These are phyloP conservation scores for Epizoanthus rinbou DNA, from an alignment of 92 coral and sea anemone species.

Conservation along the genomic window DNA sequence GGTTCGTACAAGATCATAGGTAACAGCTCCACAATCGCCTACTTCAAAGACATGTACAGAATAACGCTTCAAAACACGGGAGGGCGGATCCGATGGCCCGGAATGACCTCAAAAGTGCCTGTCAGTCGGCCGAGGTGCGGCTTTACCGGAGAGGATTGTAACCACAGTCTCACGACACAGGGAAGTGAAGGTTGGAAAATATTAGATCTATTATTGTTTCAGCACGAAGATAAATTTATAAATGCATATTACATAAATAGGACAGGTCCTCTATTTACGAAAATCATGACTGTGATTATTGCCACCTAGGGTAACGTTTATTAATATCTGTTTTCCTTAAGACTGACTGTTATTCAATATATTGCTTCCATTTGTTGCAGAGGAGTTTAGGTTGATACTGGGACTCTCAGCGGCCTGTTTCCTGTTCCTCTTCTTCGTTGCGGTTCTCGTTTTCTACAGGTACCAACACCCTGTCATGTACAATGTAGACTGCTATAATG, in stretches of 20 bases:
- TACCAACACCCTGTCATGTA: not conserved
- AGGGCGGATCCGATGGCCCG: slow-evolving; percentile 66
- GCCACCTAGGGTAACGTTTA: too few species aligned
- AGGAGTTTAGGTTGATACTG: slow-evolving; percentile 46
- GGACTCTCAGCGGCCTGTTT: slow-evolving; percentile 61
- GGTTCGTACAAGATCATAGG: slow-evolving; percentile 60
- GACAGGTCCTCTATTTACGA: too few species aligned
- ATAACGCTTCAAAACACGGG: not conserved
- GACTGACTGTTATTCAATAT: too few species aligned
- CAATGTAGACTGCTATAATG: too few species aligned
- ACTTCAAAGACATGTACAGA: slow-evolving; percentile 20
- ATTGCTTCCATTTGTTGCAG: slow-evolving; percentile 35
- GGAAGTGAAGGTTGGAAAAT: slow-evolving; percentile 6
- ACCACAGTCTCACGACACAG: not conserved
- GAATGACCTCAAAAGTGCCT: slow-evolving; percentile 52
- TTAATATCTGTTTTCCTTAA: too few species aligned
- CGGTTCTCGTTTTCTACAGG: slow-evolving; percentile 25
- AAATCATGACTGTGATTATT: too few species aligned
- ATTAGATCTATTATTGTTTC: not conserved
- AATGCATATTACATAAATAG: too few species aligned
- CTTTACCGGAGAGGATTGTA: slow-evolving; percentile 57
- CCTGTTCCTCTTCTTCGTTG: slow-evolving; percentile 31
- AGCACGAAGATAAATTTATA: too few species aligned
- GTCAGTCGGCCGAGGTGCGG: slow-evolving; percentile 70
- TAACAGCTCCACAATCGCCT: slow-evolving; percentile 36